These are phyloP conservation scores for Montipora efflorescens DNA, from an alignment of 64 coral and sea anemone species.

Conservation along the genomic window DNA sequence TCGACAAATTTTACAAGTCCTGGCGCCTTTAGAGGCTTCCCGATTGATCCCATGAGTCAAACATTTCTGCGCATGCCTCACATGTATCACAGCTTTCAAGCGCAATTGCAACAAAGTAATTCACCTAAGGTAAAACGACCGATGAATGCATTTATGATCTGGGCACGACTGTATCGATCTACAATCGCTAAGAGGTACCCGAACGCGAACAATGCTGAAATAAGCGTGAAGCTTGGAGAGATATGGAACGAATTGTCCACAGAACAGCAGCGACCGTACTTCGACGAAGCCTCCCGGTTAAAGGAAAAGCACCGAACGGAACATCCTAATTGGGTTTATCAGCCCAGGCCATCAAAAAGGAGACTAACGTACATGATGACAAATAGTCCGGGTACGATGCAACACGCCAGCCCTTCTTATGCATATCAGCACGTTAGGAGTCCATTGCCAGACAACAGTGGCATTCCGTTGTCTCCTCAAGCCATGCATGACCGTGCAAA, in stretches of 20 bases:
- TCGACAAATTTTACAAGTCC: not conserved
- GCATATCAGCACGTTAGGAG: not conserved
- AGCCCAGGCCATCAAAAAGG: constrained; percentile 79
- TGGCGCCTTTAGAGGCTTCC: constrained; percentile 68
- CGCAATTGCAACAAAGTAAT: constrained; percentile 72
- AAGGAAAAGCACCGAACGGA: constrained; percentile 89
- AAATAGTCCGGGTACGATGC: constrained; percentile 40
- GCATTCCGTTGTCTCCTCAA: not conserved
- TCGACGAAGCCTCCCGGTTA: constrained; percentile 87
- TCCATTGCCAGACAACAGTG: not conserved
- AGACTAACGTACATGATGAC: constrained; percentile 44
- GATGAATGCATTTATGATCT: constrained; percentile 99
- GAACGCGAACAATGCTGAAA: constrained; percentile 93
- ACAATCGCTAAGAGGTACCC: constrained; percentile 95
- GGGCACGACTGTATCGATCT: constrained; percentile 88
- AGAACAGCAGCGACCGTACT: constrained; percentile 96
- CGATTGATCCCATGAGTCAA: constrained; percentile 92
- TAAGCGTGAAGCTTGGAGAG: constrained; percentile 92
- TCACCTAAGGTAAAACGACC: constrained; percentile 83
- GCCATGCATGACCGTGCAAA: constrained; percentile 13
- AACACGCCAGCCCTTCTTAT: constrained; percentile 27
- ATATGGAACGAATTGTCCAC: constrained; percentile 97
- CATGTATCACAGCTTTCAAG: constrained; percentile 87
- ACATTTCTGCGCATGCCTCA: constrained; percentile 95
- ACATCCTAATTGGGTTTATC: constrained; percentile 96